Conservation (phyloP, 92 coral and sea anemone species). For the Anthopleura xanthogrammica region DNA sequence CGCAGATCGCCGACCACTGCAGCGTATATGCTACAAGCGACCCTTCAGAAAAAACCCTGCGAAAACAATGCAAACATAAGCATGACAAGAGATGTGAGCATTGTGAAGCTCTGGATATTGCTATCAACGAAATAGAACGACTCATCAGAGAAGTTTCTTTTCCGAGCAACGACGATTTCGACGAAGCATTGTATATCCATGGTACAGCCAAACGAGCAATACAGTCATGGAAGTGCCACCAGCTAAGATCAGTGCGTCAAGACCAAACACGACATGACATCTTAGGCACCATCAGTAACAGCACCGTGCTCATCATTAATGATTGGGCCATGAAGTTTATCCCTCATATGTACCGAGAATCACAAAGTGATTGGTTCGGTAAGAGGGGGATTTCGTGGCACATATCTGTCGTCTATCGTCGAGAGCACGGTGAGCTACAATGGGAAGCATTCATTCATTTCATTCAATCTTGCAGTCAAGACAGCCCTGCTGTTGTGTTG, state of each 20-base stretch:
- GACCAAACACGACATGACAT: slow-evolving; percentile 41
- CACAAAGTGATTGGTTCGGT: slow-evolving; percentile 42
- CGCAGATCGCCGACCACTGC: slow-evolving; percentile 46
- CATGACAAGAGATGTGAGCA: slow-evolving; percentile 37
- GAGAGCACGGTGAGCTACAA: slow-evolving; percentile 26
- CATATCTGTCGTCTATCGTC: slow-evolving; percentile 37
- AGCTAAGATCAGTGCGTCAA: slow-evolving; percentile 45
- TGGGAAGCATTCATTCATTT: slow-evolving; percentile 44
- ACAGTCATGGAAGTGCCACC: slow-evolving; percentile 55
- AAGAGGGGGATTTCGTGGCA: slow-evolving; percentile 42
- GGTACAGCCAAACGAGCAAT: slow-evolving; percentile 30
- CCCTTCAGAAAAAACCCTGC: slow-evolving; percentile 25
- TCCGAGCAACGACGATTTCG: slow-evolving; percentile 37
- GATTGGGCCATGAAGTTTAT: slow-evolving; percentile 49
- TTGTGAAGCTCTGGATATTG: slow-evolving; percentile 31
- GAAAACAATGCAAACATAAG: slow-evolving; percentile 20
- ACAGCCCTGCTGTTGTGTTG: slow-evolving; percentile 36
- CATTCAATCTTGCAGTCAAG: slow-evolving; percentile 57
- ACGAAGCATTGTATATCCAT: slow-evolving; percentile 29
- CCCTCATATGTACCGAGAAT: slow-evolving; percentile 49
- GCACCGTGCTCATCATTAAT: slow-evolving; percentile 24
- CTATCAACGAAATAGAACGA: slow-evolving; percentile 24
- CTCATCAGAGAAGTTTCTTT: slow-evolving; percentile 19
- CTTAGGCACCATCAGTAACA: slow-evolving; percentile 21
- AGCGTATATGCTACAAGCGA: slow-evolving; percentile 50